Conservation (phyloP, 2,888 invertebrate species). For the Drosophila buzzatii region DNA sequence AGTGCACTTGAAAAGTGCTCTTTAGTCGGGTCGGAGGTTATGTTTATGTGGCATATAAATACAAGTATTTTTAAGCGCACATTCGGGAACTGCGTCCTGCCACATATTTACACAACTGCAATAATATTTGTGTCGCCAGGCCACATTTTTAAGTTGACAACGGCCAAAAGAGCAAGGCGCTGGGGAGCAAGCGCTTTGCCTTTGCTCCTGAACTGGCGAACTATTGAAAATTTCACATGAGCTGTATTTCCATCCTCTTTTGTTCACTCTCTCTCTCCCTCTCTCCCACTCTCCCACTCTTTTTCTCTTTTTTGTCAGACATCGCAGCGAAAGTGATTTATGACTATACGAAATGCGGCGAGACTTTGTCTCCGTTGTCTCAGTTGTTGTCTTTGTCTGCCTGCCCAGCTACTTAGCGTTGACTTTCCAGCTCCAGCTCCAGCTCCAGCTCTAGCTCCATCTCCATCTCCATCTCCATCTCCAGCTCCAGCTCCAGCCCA, state of each 20-base stretch:
- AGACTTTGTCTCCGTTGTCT: constrained; percentile 60
- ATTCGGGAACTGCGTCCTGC: constrained; percentile 56
- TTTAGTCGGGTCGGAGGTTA: constrained; percentile 52
- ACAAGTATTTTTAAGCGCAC: constrained; percentile 60
- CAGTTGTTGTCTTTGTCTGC: constrained; percentile 34
- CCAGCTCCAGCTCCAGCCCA: constrained; percentile 7
- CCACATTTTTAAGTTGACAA: constrained; percentile 46
- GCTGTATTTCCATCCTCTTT: constrained; percentile 21
- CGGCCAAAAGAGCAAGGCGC: constrained; percentile 44
- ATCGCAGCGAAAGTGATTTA: constrained; percentile 80
- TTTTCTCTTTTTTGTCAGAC: constrained; percentile 5
- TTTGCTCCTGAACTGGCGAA: constrained; percentile 14
- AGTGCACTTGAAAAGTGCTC: constrained; percentile 69
- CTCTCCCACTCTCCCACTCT: too few species aligned
- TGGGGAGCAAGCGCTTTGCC: constrained; percentile 33
- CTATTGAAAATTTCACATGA: constrained; percentile 59
- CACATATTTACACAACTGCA: constrained; percentile 73
- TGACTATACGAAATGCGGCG: constrained; percentile 69
- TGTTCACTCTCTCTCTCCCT: background rate
- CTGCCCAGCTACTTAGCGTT: constrained; percentile 54
- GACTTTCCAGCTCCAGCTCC: constrained; percentile 41
- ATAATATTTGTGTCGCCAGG: constrained; percentile 68
- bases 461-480: too few species aligned
- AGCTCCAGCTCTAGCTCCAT: constrained; percentile 12
- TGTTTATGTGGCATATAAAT: constrained; percentile 66